Base-by-base conservation (phyloP, 53 echinoderm and acorn worm genomes). In the Actinopyga echinites region DNA sequence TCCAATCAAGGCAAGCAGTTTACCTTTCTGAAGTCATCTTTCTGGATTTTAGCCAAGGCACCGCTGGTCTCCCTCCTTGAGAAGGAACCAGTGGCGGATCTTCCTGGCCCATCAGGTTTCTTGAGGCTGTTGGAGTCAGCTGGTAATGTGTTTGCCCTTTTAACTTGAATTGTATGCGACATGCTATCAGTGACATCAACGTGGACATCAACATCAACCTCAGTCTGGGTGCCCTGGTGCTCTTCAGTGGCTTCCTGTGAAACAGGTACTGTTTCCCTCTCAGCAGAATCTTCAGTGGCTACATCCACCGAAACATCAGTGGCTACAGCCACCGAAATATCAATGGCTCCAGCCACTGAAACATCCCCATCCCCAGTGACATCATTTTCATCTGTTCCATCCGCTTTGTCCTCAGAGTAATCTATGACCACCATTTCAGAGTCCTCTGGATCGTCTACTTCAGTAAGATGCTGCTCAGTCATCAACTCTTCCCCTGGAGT, bases 11-110 rank as follows among this genome's bases (percentile, higher is more conserved):
- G 49, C 49, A 49, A 71, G 21, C 15, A 40, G 1, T 71, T 71
- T 71, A 71, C 71, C 71, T 71, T 71, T 71, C 22, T 71, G 45
- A 71, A 71, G 71, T 71, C 71, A 42, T 71, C 71, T 36, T 26
- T 71, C 40, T 71, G 40, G 42, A 71, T 40, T 71, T 44, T 71
- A 12, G 71, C 40, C 24, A 71, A 20, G 44, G 71, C 42, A 24
- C 71, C 71, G 40, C 71, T 44, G 6, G 40, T 71, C 24, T 40
- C 42, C 71, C 71, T 71, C n/a, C 42, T 40, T 1, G 71, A 71
- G 22, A 42, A 23, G 24, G 71, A 32, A 12, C 10, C 21, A 35
- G 49, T 49, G 49, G 49, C 13, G 8, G 42, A 69, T 37, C 42
- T 15, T 2, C 26, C 71, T n/a, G 26, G 25, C 15, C 71, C 71